Evolutionary conservation across 2,888 invertebrate genomes (phyloP).

Genomic region (Chrysina gloriosa): DNA sequence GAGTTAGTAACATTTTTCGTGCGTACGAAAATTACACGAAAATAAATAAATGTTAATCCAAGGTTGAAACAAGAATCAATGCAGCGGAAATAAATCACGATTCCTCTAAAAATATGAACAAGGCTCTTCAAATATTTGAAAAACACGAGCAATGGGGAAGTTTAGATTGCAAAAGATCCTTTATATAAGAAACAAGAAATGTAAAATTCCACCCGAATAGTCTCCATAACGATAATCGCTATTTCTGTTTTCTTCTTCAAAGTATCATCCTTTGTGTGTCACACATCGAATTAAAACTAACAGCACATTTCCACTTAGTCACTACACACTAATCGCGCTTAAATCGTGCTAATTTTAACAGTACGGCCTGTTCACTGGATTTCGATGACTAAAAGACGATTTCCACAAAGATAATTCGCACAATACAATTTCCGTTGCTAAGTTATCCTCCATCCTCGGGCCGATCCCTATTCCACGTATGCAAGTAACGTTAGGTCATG

Average conservation of each 20-base stretch:
- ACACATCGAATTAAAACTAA: conserved; percentile 8
- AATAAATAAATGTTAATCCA: no score
- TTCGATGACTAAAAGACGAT: neutral
- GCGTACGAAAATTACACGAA: no score
- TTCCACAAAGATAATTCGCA: conserved; percentile 2
- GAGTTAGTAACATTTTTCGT: no score
- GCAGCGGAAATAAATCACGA: no score
- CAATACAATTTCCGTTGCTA: neutral
- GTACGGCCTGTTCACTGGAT: neutral
- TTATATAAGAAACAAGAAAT: no score
- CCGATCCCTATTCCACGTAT: conserved; percentile 9
- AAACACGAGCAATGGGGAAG: no score
- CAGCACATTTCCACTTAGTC: conserved; percentile 36
- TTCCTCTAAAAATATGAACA: no score
- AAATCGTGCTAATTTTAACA: conserved; percentile 28
- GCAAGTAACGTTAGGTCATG: neutral
- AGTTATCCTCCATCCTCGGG: neutral
- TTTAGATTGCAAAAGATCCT: no score
- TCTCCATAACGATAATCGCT: conserved; percentile 9
- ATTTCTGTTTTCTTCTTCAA: no score
- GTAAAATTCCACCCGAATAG: neutral
- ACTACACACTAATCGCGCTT: conserved; percentile 14
- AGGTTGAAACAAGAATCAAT: no score
- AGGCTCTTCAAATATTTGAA: no score
- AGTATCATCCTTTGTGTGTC: conserved; percentile 19